phyloP scores from a whole-genome alignment of 2,113 vertebrate species.

The Crotophaga sulcirostris region DNA sequence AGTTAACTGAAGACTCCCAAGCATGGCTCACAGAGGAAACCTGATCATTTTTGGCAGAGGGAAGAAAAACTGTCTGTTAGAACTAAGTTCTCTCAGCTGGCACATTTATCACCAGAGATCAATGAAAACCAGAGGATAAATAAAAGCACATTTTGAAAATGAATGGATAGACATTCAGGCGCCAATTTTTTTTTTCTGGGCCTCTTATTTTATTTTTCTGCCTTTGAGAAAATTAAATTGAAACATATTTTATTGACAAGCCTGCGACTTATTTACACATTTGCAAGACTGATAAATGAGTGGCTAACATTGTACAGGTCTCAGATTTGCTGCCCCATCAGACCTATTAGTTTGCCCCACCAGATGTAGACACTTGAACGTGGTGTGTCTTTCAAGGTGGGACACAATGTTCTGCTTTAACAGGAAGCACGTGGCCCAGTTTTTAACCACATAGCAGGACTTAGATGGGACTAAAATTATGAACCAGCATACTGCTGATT shows the following conservation, averaged over 20 bases:
- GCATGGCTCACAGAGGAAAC: background rate
- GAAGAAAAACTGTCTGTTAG: background rate
- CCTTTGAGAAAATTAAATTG: background rate
- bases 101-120: background rate
- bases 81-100: background rate
- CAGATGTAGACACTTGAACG: background rate
- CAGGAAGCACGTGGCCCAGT: background rate
- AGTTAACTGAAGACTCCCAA: background rate
- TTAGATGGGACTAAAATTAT: background rate
- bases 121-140: background rate
- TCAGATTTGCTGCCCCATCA: background rate
- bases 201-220: background rate
- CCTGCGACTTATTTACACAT: background rate
- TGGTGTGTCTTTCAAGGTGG: background rate
- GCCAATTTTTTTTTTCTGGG: background rate
- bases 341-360: background rate
- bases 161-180: background rate
- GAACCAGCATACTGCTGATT: background rate
- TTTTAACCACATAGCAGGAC: background rate
- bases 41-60: constrained; percentile 11
- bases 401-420: background rate
- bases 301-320: background rate
- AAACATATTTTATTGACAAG: background rate
- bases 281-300: background rate
- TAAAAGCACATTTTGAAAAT: constrained; percentile 26